Evolutionary conservation across 2,113 vertebrate genomes (phyloP), one percentile per base, ranked within the genome.

Genomic region (Psittacus erithacus): DNA sequence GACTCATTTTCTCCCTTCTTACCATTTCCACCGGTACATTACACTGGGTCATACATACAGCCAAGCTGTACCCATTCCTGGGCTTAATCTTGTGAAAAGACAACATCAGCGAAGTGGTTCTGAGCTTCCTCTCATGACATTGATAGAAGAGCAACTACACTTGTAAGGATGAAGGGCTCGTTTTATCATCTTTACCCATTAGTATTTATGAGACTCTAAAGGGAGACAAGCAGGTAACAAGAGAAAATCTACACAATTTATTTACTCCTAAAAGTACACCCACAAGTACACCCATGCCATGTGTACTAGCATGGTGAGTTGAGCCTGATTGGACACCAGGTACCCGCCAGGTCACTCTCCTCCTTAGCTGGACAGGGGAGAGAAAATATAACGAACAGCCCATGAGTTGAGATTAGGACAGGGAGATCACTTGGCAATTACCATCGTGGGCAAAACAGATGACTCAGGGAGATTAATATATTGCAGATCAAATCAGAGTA

Each of bases 251-350:
- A 18, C 1, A 14, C 29, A 49, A 1, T 47, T 25, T 53, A 22
- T 69, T 19, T 64, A 17, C 15, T 52, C 28, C 7, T 71, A 13
- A 24, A 35, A 64, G 11, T 70, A 41, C 10, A 63, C 17, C 38
- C 38, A 39, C 38, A 39, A 39, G 5, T 13, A 59, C 0, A 0
- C 5, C 7, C 10, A 7, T 25, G n/a, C 41, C 24, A 11, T 33
- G 43, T 14, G 24, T n/a, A 24, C 12, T 53, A 19, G 18, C 35
- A 33, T 35, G 24, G 15, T 46, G 41, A 17, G 4, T 31, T 65
- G 22, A 38, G 49, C 29, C 7, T 64, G 49, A 17, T 6, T 75
- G 44, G 19, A n/a, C 16, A 6, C 19, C 39, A 49, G 10, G 23
- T 44, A 11, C 35, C 39, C 19, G n/a, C 27, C 12, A 55, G 70